Conservation (phyloP, 2,797 vertebrate species). For the Rhynchonycteris naso region DNA sequence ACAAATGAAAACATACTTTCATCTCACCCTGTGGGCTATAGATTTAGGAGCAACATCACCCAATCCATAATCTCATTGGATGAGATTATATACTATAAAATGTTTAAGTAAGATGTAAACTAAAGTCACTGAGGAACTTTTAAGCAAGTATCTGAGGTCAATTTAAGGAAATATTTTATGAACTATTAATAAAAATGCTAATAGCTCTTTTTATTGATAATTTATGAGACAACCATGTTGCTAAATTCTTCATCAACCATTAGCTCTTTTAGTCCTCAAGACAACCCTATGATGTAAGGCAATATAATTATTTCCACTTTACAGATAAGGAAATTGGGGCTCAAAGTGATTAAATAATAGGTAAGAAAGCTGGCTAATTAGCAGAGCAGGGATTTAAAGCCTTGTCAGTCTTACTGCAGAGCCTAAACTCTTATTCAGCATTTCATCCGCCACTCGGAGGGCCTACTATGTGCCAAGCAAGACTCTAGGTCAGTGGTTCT, state of each 20-base stretch:
- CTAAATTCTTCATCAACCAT: background rate
- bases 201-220: background rate
- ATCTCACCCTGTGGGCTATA: background rate
- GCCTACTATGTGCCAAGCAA: background rate
- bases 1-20: slow-evolving; percentile 15
- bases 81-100: background rate
- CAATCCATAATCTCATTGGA: background rate
- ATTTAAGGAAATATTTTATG: slow-evolving; percentile 3
- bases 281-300: background rate
- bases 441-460: background rate
- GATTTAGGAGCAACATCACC: background rate
- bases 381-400: background rate
- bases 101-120: background rate
- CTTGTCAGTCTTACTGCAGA: background rate
- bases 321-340: slow-evolving; percentile 23
- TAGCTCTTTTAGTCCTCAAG: slow-evolving; percentile 12
- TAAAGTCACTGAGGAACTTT: background rate
- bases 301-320: slow-evolving; percentile 3
- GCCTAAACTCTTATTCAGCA: background rate
- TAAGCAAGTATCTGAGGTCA: slow-evolving; percentile 15
- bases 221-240: background rate
- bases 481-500: too few species aligned
- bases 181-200: slow-evolving; percentile 8
- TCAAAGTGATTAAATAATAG: background rate
- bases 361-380: background rate